A percentile compares a stretch with the other conserved stretches of the same genome.
These are phyloP conservation scores for Scleropages formosus DNA, from an alignment of 2,797 vertebrate species.

Conservation along the genomic window DNA sequence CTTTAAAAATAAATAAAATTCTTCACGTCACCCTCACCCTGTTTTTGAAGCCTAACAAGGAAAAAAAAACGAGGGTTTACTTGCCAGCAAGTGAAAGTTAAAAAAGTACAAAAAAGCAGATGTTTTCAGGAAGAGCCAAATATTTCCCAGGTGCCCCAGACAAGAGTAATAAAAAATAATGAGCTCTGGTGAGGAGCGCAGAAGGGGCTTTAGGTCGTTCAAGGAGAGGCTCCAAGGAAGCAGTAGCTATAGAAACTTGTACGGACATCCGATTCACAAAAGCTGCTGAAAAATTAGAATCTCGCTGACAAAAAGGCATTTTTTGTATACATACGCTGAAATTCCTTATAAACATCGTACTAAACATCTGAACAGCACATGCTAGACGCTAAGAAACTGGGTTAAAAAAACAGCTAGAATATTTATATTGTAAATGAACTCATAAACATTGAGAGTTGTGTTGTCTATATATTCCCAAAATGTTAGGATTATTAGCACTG, in stretches of 20 bases:
- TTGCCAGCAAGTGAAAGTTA: constrained; percentile 15
- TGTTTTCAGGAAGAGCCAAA: constrained; percentile 43
- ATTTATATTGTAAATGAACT: too few relatives aligned
- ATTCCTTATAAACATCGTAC: too few relatives aligned
- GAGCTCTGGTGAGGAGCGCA: constrained; percentile 35
- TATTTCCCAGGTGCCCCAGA: constrained; percentile 46
- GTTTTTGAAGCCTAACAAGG: constrained; percentile 12
- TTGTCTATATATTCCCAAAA: too few relatives aligned
- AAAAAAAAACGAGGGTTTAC: constrained; percentile 11
- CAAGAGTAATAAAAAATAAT: constrained; percentile 46
- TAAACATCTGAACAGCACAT: too few relatives aligned
- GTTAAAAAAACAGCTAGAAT: too few relatives aligned
- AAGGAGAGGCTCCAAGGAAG: constrained; percentile 39
- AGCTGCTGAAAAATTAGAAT: constrained; percentile 2
- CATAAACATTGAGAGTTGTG: too few relatives aligned
- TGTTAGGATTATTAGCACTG: too few relatives aligned
- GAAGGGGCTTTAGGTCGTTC: constrained; percentile 38
- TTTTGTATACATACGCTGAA: too few relatives aligned
- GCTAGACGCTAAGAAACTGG: too few relatives aligned
- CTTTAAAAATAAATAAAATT: constrained; percentile 15
- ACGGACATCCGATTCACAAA: background rate
- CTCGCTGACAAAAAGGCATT: background rate
- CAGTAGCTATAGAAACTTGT: constrained; percentile 3
- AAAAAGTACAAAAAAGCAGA: constrained; percentile 35
- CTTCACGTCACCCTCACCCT: too few relatives aligned